Percentiles rank a stretch among this genome's conserved stretches.
Conservation (phyloP, 2,888 invertebrate genomes). For the Glyphotaelius pellucidus region DNA sequence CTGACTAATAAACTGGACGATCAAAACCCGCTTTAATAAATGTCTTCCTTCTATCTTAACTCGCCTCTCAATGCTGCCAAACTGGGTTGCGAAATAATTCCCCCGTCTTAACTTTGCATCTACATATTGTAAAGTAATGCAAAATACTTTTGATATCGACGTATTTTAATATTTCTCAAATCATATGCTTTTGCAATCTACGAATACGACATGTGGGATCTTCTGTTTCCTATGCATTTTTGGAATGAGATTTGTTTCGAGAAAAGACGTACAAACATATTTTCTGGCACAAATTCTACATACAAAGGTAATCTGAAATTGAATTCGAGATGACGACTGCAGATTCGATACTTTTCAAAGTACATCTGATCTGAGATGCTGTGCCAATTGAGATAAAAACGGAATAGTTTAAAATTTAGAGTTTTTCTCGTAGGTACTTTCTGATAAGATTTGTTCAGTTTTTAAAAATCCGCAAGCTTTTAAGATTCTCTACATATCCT, state of each 20-base stretch:
- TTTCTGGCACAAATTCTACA: slow-evolving; percentile 5
- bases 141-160: neutral
- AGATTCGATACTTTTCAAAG: neutral
- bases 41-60: too few species aligned
- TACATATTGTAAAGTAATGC: neutral
- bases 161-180: neutral
- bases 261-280: neutral
- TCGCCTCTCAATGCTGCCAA: too few species aligned
- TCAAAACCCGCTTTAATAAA: too few species aligned
- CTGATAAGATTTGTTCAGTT: too few species aligned
- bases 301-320: neutral
- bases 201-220: neutral
- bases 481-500: too few species aligned
- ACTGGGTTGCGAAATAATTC: too few species aligned
- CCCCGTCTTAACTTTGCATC: too few species aligned
- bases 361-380: neutral
- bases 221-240: slow-evolving; percentile 15
- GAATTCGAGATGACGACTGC: neutral
- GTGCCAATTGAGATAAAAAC: neutral
- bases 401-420: neutral
- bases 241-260: neutral
- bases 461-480: too few species aligned
- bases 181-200: neutral
- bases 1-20: too few species aligned
- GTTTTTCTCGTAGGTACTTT: neutral